A percentile compares a stretch with the other conserved stretches of the same genome.
Conservation (phyloP, 2,888 invertebrate genomes). For the Noctua pronuba region DNA sequence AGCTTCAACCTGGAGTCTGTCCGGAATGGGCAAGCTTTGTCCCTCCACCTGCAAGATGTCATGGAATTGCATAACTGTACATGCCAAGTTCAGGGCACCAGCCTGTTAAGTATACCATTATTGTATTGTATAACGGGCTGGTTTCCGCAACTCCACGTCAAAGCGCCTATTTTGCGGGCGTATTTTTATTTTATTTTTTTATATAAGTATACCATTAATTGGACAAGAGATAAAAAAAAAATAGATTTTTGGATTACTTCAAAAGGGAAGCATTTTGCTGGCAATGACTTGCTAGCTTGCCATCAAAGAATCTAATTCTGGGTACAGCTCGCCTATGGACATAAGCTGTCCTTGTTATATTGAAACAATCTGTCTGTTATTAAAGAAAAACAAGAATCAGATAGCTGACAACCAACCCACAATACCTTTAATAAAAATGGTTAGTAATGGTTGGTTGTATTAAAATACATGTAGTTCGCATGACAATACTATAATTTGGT, state of each 20-base stretch:
- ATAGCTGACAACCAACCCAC: too few relatives aligned
- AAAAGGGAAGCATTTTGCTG: not conserved
- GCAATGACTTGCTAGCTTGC: not conserved
- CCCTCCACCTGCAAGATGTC: conserved; percentile 93
- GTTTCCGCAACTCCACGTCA: too few relatives aligned
- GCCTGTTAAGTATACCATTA: too few relatives aligned
- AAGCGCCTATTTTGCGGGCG: too few relatives aligned
- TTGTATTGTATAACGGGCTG: too few relatives aligned
- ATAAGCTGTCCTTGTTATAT: not conserved
- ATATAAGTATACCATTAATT: not conserved
- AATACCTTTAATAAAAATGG: not conserved
- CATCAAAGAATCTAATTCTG: not conserved
- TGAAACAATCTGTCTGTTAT: not conserved
- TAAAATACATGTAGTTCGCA: too few relatives aligned
- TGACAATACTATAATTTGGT: not conserved
- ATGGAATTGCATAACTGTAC: not conserved
- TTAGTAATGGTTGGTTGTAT: too few relatives aligned
- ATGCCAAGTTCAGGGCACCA: not conserved
- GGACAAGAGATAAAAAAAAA: not conserved
- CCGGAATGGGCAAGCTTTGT: conserved; percentile 94
- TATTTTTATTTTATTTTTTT: too few relatives aligned
- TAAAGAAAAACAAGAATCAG: too few relatives aligned
- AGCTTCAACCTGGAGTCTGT: conserved; percentile 93
- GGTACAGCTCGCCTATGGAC: not conserved
- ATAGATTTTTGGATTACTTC: not conserved